A percentile compares a stretch with the other conserved stretches of the same genome.
These are phyloP conservation scores for Stomatorhinus ivindoensis DNA, from an alignment of 2,113 vertebrate species.

Conservation along the genomic window DNA sequence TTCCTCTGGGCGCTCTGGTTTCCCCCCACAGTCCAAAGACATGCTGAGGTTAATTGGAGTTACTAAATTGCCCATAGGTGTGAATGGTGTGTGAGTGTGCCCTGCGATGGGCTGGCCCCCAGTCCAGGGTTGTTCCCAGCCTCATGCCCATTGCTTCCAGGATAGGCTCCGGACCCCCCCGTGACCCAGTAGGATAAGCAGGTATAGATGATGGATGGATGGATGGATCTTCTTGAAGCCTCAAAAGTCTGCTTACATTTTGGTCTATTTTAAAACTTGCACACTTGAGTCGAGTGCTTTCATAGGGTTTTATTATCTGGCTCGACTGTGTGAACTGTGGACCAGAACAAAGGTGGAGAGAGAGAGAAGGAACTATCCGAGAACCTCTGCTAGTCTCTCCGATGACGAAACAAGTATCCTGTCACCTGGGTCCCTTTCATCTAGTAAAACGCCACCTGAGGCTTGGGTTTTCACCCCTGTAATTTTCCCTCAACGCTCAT, in stretches of 20 bases:
- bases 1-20: no score
- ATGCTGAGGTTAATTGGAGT: no score
- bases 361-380: background rate
- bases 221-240: background rate
- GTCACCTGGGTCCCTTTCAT: background rate
- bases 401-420: background rate
- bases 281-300: background rate
- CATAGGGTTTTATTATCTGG: background rate
- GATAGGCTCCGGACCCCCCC: no score
- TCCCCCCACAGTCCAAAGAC: no score
- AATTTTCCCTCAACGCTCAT: background rate
- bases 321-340: background rate
- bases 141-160: no score
- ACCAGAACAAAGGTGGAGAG: background rate
- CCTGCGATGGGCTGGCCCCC: no score
- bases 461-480: background rate
- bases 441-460: background rate
- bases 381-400: background rate
- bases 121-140: no score
- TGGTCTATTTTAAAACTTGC: background rate
- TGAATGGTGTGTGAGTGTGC: no score
- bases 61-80: no score
- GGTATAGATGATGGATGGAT: no score
- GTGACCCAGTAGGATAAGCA: no score
- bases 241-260: background rate